Evolutionary conservation across 2,797 vertebrate species (phyloP), one percentile per base, ranked within the genome.

Genomic region (Meriones psammophilus): DNA sequence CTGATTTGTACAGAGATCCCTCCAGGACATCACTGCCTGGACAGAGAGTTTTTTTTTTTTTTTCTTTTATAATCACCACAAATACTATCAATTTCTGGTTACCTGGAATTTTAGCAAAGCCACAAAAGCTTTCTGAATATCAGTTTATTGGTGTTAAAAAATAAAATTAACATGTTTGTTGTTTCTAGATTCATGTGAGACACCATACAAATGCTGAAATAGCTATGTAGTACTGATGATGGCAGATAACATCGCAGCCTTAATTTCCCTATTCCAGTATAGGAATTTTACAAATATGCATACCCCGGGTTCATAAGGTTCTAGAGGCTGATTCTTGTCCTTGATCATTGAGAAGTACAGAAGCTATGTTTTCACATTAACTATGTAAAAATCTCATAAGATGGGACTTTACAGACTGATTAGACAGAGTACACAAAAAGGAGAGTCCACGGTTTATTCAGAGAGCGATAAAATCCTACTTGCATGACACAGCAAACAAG

Each of bases 181-280:
- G 42, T 95, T 96, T 94, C 3, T 39, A 83, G 17, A 56, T 50
- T 88, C 85, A 74, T 54, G n/a, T 92, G 50, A 91, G 18, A 74
- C 66, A 79, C 66, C 71, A 30, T 10, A 79, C 15, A 2, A 88
- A 39, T 28, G 8, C 17, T 79, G 39, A 77, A 62, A 50, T 56
- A 42, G 15, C 81, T 42, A 22, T 60, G 39, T 5, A 36, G 0
- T 62, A 13, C 56, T 83, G 33, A 56, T 30, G 26, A 2, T 54
- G 50, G 50, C 50, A 50, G 50, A 50, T 8, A 50, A 56, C 2
- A 73, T 54, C 85, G 54, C 88, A 87, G 13, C 1, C 22, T 77
- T 93, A 60, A 74, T 62, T 90, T 91, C 26, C 77, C 89, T 88
- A 30, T 36, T 88, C 94, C 28, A 87, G 71, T 64, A 18, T 30